Conservation (phyloP, 1,140 invertebrate genomes). For the Oryctes rhinoceros region DNA sequence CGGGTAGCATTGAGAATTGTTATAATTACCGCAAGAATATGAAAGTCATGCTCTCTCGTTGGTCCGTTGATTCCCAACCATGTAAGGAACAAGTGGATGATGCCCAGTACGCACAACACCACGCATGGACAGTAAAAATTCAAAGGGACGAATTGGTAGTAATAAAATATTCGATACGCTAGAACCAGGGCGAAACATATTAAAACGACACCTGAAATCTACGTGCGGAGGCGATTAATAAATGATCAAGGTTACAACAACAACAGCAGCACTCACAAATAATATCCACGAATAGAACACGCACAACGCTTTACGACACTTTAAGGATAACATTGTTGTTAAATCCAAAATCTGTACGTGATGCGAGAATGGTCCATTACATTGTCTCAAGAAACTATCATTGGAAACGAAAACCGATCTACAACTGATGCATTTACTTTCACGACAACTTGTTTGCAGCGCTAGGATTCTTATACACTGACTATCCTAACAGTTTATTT, state of each 20-base stretch:
- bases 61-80: slow-evolving; percentile 58
- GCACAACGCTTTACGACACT: slow-evolving; percentile 56
- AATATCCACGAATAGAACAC: slow-evolving; percentile 54
- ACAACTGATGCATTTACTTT: slow-evolving; percentile 12
- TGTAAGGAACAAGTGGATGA: slow-evolving; percentile 55
- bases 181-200: slow-evolving; percentile 53
- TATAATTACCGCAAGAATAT: slow-evolving; percentile 55
- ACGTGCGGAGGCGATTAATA: slow-evolving; percentile 37
- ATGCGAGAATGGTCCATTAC: neutral
- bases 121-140: slow-evolving; percentile 55
- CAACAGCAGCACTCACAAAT: slow-evolving; percentile 54
- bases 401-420: neutral
- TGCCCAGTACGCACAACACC: slow-evolving; percentile 53
- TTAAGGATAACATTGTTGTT: slow-evolving; percentile 54
- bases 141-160: slow-evolving; percentile 56
- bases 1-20: neutral
- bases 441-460: neutral
- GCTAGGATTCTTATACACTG: neutral
- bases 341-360: neutral
- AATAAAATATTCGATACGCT: slow-evolving; percentile 55
- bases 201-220: slow-evolving; percentile 56
- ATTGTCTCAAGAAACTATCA: neutral
- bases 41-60: slow-evolving; percentile 55
- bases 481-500: slow-evolving; percentile 37
- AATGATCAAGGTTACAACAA: slow-evolving; percentile 23